Base-by-base conservation (phyloP, 2,888 invertebrate genomes). In the Chymomyza fuscimana region DNA sequence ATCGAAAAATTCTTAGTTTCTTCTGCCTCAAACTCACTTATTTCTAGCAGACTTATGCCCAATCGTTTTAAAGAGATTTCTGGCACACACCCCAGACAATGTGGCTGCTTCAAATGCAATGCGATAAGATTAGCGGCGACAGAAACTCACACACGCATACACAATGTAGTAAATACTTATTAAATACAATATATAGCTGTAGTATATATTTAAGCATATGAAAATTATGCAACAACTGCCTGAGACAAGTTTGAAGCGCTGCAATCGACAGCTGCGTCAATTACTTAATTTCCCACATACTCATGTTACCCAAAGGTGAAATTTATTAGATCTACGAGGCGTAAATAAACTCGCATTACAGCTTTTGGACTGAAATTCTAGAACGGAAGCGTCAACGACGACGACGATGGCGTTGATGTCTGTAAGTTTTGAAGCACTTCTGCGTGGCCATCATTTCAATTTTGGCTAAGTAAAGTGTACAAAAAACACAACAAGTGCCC, bases 401-500 rank as follows among this genome's bases (percentile, higher is more conserved):
- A 40, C 22, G 9, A 32, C 7, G 32, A 25, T 25, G 25, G 32
- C 32, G 32, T 32, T 32, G 32, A 12, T 22, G 19, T 22, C 56
- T 56, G 29, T 63, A 40, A 66, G 32, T 54, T 66, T 29, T 61
- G 9, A 56, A 56, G 25, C 59, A 32, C 29, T 59, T 59, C 25
- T 46, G 40, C 40, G 10, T 46, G 40, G 40, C 40, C 40, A 81
- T 76, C 81, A 72, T 81, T 87, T 88, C 81, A 81, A 88, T 87
- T 87, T 85, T 78, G 63, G 73, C 77, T 84, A 88, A 86, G 89
- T 89, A 78, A 72, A 76, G 80, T 77, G 79, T 72, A 79, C 69
- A 67, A 70, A 79, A 70, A 80, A 81, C 79, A 89, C 90, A 90
- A 90, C 90, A 91, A 90, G 91, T 90, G 91, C 87, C 82, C 86